phyloP scores from a whole-genome alignment of 1,140 invertebrate genomes.

The Drosophila sp. region DNA sequence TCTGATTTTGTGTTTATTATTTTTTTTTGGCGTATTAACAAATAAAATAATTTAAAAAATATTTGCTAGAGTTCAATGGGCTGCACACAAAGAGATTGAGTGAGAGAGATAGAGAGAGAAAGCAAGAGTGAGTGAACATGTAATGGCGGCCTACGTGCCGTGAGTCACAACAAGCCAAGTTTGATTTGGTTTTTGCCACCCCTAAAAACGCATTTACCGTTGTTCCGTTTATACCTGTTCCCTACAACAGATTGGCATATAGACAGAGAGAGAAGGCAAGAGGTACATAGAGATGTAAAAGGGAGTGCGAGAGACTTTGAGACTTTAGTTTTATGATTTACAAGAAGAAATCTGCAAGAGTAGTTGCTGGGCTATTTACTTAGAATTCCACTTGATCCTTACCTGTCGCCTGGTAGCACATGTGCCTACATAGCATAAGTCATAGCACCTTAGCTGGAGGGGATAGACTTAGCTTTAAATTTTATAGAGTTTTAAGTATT shows the following conservation, averaged over 20 bases:
- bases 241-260: not conserved
- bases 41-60: slow-evolving; percentile 10
- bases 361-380: not conserved
- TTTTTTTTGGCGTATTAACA: slow-evolving; percentile 31
- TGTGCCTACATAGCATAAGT: not conserved
- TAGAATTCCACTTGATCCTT: not conserved
- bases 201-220: slow-evolving; percentile 44
- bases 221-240: slow-evolving; percentile 41
- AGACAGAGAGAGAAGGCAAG: not conserved
- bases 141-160: slow-evolving; percentile 62
- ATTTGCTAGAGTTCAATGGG: slow-evolving; percentile 65
- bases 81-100: slow-evolving; percentile 33
- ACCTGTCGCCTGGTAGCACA: not conserved
- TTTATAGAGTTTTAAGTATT: too few species aligned
- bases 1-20: slow-evolving; percentile 26
- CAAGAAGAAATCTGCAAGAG: not conserved
- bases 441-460: not conserved
- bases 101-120: slow-evolving; percentile 13
- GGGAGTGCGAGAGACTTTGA: not conserved
- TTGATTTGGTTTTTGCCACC: slow-evolving; percentile 45
- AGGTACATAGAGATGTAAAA: too few species aligned
- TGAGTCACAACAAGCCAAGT: slow-evolving; percentile 71
- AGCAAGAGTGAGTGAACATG: slow-evolving; percentile 10
- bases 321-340: slow-evolving; percentile 8
- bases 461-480: too few species aligned